These are phyloP conservation scores for Hepsetus odoe DNA, from an alignment of 2,113 vertebrate species.

Conservation along the genomic window DNA sequence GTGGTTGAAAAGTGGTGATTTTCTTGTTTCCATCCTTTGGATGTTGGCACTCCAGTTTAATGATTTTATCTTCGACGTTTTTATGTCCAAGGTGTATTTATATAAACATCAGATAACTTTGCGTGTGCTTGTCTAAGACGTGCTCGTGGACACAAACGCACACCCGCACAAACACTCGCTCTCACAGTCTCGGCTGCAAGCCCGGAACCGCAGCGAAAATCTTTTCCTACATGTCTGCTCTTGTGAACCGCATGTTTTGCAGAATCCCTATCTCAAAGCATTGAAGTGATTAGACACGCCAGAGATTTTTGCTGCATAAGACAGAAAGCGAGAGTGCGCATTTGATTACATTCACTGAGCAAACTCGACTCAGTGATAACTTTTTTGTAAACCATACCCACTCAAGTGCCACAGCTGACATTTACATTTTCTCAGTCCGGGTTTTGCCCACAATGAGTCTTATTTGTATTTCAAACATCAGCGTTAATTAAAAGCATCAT, in stretches of 20 bases:
- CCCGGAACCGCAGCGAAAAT: conserved; percentile 10
- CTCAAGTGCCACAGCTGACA: neutral
- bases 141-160: neutral
- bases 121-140: neutral
- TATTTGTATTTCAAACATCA: neutral
- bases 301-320: conserved; percentile 5
- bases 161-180: neutral
- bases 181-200: neutral
- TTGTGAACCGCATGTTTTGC: conserved; percentile 36
- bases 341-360: neutral
- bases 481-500: neutral
- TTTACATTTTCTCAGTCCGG: neutral
- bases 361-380: neutral
- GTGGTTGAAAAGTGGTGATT: neutral
- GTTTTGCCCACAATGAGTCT: neutral
- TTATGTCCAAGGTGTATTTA: neutral
- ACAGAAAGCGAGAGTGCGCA: conserved; percentile 16
- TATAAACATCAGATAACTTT: neutral
- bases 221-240: conserved; percentile 43
- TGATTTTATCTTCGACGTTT: neutral
- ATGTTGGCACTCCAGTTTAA: neutral
- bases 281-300: conserved; percentile 29
- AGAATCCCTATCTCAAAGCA: conserved; percentile 35
- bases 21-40: neutral
- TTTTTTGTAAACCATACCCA: neutral